Base-by-base conservation (phyloP, 2,888 invertebrate genomes). In the Nemoura dubitans region DNA sequence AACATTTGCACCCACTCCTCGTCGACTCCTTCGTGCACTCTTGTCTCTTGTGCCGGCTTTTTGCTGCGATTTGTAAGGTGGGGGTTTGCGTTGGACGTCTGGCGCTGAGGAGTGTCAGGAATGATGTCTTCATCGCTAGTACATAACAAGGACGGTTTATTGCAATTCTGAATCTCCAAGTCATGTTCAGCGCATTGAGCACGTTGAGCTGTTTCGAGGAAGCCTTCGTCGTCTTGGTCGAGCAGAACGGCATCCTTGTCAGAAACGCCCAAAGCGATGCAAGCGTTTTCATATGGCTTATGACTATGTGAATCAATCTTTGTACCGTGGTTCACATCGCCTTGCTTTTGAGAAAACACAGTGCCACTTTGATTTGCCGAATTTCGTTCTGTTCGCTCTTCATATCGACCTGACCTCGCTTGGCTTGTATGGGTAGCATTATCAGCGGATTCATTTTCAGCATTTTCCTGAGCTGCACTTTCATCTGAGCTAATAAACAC, bases 1-100 rank as follows among this genome's bases (percentile, higher is more conserved):
- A 88, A n/a, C 78, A 88, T 89, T 88, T 89, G 82, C 16, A 87
- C 83, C 89, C 89, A 89, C 76, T 83, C 85, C 26, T 76, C 3
- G 83, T 59, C 27, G 43, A 83, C 25, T 14, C 5, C 28, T 59
- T 7, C 81, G 27, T 14, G 42, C 26, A 0, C 21, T 14, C 7
- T 82, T 28, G 27, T 26, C 14, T 28, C n/a, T 7, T 14, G 29
- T 3, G 25, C 26, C 43, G 36, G 26, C 0, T 25, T 42, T 29
- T 30, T 36, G 42, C 10, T 3, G 14, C 16, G 0, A 7, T 21
- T 42, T 21, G 36, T 83, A 21, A 1, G 29, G 0, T 26, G 25
- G 80, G 80, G 25, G 1, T 80, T 77, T 26, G 26, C 77, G n/a
- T 7, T 5, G 25, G 26, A 76, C 85, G 5, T 6, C 16, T 25